These are phyloP conservation scores for Ceramica pisi DNA, from an alignment of 2,888 invertebrate species.

Conservation along the genomic window DNA sequence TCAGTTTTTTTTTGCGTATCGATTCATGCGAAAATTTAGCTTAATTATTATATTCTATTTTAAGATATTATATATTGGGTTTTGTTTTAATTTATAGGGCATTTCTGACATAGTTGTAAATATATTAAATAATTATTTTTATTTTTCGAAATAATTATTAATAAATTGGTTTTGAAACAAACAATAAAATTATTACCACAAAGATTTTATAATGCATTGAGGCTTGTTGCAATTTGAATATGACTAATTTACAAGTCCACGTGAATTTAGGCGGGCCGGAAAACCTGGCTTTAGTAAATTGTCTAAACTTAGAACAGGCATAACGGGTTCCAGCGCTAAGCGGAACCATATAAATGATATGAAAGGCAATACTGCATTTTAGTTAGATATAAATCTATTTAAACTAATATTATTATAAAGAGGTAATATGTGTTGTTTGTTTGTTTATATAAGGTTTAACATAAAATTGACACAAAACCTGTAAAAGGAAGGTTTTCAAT, in stretches of 20 bases:
- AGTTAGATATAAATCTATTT: neutral
- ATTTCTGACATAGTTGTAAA: no score
- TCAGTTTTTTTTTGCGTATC: no score
- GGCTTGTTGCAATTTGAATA: constrained; percentile 9
- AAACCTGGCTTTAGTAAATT: constrained; percentile 16
- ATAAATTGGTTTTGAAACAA: no score
- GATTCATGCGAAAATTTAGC: no score
- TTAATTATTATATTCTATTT: no score
- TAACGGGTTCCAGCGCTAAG: constrained; percentile 28
- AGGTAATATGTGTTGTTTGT: neutral
- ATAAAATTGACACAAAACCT: no score
- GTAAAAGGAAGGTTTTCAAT: no score
- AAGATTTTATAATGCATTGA: constrained; percentile 20
- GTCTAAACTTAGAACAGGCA: constrained; percentile 39
- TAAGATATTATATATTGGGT: no score
- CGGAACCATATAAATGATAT: constrained; percentile 27
- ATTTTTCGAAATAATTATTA: no score
- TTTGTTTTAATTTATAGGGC: no score
- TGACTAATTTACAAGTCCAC: constrained; percentile 24
- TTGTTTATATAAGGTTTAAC: neutral
- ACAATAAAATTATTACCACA: neutral
- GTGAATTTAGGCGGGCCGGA: constrained; percentile 7
- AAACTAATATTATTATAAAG: neutral
- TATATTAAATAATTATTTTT: no score
- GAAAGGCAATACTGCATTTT: constrained; percentile 39